Evolutionary conservation across 2,888 invertebrate genomes (phyloP), one percentile per base, ranked within the genome.

Genomic region (Megalurothrips usitatus): DNA sequence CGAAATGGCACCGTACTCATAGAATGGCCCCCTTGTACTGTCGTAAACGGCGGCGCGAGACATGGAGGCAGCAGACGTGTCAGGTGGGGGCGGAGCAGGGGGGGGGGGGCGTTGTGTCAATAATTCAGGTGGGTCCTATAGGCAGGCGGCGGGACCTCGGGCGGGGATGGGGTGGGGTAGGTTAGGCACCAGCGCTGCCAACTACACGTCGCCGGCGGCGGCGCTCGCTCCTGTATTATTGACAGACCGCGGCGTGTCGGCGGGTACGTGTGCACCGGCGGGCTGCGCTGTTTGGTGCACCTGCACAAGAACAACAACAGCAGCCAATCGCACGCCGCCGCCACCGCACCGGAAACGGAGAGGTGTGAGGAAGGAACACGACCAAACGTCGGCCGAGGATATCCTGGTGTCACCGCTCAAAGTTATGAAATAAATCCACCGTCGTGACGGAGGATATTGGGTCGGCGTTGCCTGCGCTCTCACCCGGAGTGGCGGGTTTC

Each of bases 231-330:
- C 23, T 68, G 23, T 23, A 68, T 68, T 68, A 68, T 68, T 68
- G 68, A 68, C 68, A 52, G 12, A 52, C 14, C 52, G 23, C n/a
- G 68, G 26, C 68, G 68, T 23, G 3, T 10, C 34, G 19, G 2
- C 68, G 68, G n/a, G 68, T 68, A 68, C 68, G 68, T 68, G 68
- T 68, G 68, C 68, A n/a, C n/a, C n/a, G n/a, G n/a, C n/a, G n/a
- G n/a, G n/a, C n/a, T n/a, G n/a, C n/a, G n/a, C n/a, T n/a, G n/a
- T n/a, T n/a, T n/a, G n/a, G n/a, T n/a, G n/a, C n/a, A 68, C n/a
- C 68, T 68, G 68, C 23, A 68, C 9, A 23, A 17, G 14, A 52
- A 52, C 52, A 52, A 52, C 14, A 6, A 8, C 3, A 17, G n/a
- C n/a, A n/a, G n/a, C n/a, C n/a, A n/a, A n/a, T n/a, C n/a, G n/a